Percentiles rank a stretch among this genome's conserved stretches.
phyloP scores from a whole-genome alignment of 2,888 invertebrate species.

The Rhogogaster chlorosoma region DNA sequence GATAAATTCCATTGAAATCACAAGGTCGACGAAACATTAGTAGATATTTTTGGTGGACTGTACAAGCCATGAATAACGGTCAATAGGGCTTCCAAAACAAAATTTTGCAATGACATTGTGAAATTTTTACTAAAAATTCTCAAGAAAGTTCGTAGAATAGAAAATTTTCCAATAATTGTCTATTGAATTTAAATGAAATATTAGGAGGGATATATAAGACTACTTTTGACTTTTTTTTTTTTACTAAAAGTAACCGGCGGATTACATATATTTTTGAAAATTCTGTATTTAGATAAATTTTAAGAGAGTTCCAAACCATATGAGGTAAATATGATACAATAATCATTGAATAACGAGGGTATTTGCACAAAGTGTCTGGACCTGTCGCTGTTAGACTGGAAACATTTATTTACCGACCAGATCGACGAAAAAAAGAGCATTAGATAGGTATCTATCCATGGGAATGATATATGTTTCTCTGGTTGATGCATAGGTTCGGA shows the following conservation, averaged over 20 bases:
- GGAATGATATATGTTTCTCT: background rate
- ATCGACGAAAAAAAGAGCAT: background rate
- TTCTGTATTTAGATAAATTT: conserved; percentile 31
- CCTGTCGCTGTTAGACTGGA: background rate
- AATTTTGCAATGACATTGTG: conserved; percentile 4
- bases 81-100: conserved; percentile 40
- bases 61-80: background rate
- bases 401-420: background rate
- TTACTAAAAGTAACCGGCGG: conserved; percentile 28
- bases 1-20: conserved; percentile 18
- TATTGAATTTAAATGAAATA: conserved; percentile 24
- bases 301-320: conserved; percentile 25
- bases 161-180: conserved; percentile 18
- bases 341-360: background rate
- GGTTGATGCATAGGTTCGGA: background rate
- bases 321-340: conserved; percentile 31
- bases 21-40: background rate
- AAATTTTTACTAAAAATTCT: background rate
- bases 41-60: conserved; percentile 10
- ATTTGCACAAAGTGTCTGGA: background rate
- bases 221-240: conserved; percentile 31
- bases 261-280: conserved; percentile 45
- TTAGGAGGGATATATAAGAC: conserved; percentile 43
- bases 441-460: background rate
- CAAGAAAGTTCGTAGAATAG: conserved; percentile 12